A percentile compares a stretch with the other conserved stretches of the same genome.
Conservation (phyloP, 1,140 invertebrate genomes). For the Palaemon carinicauda region DNA sequence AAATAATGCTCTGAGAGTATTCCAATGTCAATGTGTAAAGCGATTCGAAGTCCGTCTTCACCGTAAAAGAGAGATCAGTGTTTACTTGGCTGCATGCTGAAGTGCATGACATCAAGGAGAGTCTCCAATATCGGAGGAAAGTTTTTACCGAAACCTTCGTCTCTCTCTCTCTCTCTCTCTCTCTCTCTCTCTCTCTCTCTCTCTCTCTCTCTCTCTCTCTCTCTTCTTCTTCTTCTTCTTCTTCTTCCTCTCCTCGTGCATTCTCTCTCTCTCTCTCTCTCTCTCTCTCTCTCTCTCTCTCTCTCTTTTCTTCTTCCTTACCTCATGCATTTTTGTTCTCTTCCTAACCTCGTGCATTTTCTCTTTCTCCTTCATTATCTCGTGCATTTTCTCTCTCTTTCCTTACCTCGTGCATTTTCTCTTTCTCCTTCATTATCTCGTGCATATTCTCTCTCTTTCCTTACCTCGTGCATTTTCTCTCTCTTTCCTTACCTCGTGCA, state of each 20-base stretch:
- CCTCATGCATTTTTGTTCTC: not conserved
- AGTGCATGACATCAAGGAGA: not conserved
- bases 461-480: too few species aligned
- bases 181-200: not conserved
- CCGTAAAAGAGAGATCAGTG: too few species aligned
- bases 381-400: not conserved
- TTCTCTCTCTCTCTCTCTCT: not conserved
- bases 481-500: not conserved
- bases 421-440: not conserved
- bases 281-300: not conserved
- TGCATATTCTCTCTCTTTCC: not conserved
- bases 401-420: not conserved
- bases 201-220: not conserved
- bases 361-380: not conserved
- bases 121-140: too few species aligned
- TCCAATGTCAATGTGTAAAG: too few species aligned
- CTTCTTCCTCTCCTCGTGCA: not conserved
- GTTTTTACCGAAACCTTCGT: not conserved
- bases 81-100: not conserved
- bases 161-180: constrained; percentile 29
- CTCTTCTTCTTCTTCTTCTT: not conserved
- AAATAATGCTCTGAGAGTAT: too few species aligned
- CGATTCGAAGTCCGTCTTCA: too few species aligned
- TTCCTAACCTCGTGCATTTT: not conserved
- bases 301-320: not conserved